Evolutionary conservation across 2,888 invertebrate genomes (phyloP).

Genomic region (Azorinus chamasolen): DNA sequence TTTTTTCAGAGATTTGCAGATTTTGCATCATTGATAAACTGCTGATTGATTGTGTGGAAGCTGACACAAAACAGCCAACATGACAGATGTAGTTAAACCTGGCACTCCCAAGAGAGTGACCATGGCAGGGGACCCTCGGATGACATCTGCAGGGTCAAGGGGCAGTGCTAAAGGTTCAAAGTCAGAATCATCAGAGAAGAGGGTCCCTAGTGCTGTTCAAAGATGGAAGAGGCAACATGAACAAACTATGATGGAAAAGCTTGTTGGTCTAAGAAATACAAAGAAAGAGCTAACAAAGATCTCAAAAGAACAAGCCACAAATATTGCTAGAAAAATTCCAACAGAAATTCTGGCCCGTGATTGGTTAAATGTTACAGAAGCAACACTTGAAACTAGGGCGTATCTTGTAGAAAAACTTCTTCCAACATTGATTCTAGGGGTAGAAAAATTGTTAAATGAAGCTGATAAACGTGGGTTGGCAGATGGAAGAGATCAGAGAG

Average conservation of each 20-base stretch:
- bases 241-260: slow-evolving; percentile 83
- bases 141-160: slow-evolving; percentile 44
- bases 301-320: slow-evolving; percentile 80
- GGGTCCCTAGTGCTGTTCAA: slow-evolving; percentile 78
- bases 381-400: slow-evolving; percentile 83
- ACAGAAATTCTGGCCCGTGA: slow-evolving; percentile 84
- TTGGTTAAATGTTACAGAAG: slow-evolving; percentile 83
- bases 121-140: slow-evolving; percentile 42
- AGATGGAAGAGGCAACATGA: slow-evolving; percentile 84
- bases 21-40: too few species aligned
- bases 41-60: too few species aligned
- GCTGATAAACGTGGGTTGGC: slow-evolving; percentile 83
- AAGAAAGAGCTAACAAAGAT: slow-evolving; percentile 79
- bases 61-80: slow-evolving; percentile 11
- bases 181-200: slow-evolving; percentile 64
- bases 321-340: slow-evolving; percentile 84
- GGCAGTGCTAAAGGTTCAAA: slow-evolving; percentile 60
- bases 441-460: slow-evolving; percentile 85
- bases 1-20: too few species aligned
- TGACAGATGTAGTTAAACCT: slow-evolving; percentile 62
- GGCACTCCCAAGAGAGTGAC: slow-evolving; percentile 67
- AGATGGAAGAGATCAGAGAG: slow-evolving; percentile 72
- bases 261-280: slow-evolving; percentile 79
- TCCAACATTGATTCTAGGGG: slow-evolving; percentile 85
- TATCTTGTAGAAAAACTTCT: slow-evolving; percentile 85